These are phyloP conservation scores for Bettongia penicillata DNA, from an alignment of 2,113 vertebrate species.

Conservation along the genomic window DNA sequence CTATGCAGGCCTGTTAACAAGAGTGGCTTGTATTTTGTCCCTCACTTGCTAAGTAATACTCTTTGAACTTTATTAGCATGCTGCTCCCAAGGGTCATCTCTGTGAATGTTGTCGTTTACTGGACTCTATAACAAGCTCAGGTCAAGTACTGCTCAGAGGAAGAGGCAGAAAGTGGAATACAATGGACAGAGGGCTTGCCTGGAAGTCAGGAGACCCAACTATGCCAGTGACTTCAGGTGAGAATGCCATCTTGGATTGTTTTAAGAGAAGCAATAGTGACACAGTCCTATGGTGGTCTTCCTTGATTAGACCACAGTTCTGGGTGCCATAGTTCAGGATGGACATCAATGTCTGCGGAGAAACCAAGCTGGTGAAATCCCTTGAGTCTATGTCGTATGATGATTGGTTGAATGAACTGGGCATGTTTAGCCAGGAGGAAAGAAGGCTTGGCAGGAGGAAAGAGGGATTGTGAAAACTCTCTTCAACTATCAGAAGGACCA, in stretches of 20 bases:
- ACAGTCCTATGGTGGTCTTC: background rate
- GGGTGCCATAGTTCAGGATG: background rate
- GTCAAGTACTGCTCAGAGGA: conserved; percentile 16
- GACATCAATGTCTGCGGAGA: background rate
- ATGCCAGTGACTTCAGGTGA: background rate
- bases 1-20: background rate
- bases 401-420: background rate
- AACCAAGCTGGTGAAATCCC: background rate
- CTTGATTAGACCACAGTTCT: background rate
- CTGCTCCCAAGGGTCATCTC: background rate
- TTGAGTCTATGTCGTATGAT: background rate
- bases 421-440: background rate
- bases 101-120: background rate
- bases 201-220: background rate
- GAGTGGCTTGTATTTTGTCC: background rate
- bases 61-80: background rate
- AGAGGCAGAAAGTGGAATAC: background rate
- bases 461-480: background rate
- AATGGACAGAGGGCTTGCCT: background rate
- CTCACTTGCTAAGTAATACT: conserved; percentile 13
- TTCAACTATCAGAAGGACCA: background rate
- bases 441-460: background rate
- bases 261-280: background rate
- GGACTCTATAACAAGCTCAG: background rate
- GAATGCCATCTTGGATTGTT: background rate